Conservation (phyloP, 2,113 vertebrate genomes). For the Elaphurus davidianus region DNA sequence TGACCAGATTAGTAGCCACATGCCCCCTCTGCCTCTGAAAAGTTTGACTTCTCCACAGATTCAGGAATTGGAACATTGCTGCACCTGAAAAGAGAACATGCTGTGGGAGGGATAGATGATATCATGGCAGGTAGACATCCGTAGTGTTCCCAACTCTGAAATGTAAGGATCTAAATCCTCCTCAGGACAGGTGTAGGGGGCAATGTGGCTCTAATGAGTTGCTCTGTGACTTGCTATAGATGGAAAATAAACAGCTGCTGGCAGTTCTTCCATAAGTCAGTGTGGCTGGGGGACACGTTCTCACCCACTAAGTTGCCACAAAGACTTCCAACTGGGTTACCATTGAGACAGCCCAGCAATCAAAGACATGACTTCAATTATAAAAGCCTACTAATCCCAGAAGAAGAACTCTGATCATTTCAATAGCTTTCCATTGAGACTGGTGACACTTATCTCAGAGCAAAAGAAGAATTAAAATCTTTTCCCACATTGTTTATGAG, state of each 20-base stretch:
- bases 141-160: not conserved
- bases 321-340: slow-evolving; percentile 42
- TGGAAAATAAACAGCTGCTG: slow-evolving; percentile 10
- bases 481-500: not conserved
- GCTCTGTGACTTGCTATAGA: not conserved
- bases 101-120: not conserved
- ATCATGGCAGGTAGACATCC: not conserved
- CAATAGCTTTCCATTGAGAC: not conserved
- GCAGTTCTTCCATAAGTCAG: not conserved
- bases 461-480: not conserved
- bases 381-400: slow-evolving; percentile 37
- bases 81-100: not conserved
- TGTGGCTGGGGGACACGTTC: not conserved
- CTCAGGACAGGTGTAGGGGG: not conserved
- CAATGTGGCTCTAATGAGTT: not conserved
- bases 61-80: not conserved
- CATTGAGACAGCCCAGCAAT: slow-evolving; percentile 40
- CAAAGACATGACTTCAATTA: slow-evolving; percentile 47
- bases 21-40: not conserved
- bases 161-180: not conserved
- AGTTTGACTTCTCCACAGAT: not conserved
- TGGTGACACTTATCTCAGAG: not conserved
- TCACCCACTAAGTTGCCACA: not conserved
- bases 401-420: not conserved
- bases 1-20: not conserved